Evolutionary conservation across 2,888 invertebrate genomes (phyloP), one percentile per base, ranked within the genome.

Genomic region (Crepidodera aurea): DNA sequence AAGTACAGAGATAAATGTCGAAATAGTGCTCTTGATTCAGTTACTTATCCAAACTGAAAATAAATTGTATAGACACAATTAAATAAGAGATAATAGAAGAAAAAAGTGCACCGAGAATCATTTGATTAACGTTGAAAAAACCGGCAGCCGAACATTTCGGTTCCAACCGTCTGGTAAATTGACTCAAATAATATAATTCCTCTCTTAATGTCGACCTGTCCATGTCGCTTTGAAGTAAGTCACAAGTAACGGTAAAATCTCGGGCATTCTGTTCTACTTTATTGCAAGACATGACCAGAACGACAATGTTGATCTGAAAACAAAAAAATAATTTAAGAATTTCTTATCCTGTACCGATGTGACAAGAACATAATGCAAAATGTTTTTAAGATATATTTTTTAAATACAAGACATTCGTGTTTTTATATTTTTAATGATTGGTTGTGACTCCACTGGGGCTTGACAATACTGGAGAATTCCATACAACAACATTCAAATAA

Each of bases 161-260:
- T 44, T 18, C 10, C 44, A 44, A 19, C 1, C n/a, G 44, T 19
- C 19, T 44, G 3, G 44, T 8, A 5, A 19, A 44, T 12, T 18
- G 19, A n/a, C 44, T 12, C 12, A 44, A 44, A 8, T 5, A 44
- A 19, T 18, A 19, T 44, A 44, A 19, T 44, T 44, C 44, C 10
- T 44, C 44, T 44, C 44, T 44, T 12, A 44, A 18, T 3, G 7
- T 19, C 12, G 19, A 44, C 8, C 19, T 18, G 44, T 44, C 22
- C 44, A 44, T 44, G 8, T 44, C 44, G 18, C 44, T 22, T 44
- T 44, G 44, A n/a, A 44, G 44, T 19, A 44, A 3, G n/a, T 44
- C 44, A 12, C 44, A 44, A n/a, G 19, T 44, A 3, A 19, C 19
- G 8, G 22, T 19, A 44, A 44, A 44, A 19, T 44, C 19, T 10